Base-by-base conservation (phyloP, 2,888 invertebrate genomes). In the Callyntrura guangdongensis region DNA sequence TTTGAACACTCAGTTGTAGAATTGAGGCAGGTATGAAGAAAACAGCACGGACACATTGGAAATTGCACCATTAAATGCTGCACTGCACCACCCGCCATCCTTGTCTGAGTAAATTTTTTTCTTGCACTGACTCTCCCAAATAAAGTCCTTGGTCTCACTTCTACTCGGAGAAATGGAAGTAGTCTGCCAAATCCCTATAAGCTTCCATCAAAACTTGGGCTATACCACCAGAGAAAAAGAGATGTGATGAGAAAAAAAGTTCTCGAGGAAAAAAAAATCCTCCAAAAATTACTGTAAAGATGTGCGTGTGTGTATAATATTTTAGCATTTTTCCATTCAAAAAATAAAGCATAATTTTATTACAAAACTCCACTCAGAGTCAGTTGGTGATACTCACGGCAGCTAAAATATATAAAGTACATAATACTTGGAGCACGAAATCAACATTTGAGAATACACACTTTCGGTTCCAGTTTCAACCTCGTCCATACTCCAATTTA, bases 31-130 rank as follows among this genome's bases (percentile, higher is more conserved):
- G 22, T 53, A 61, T 67, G 27, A 67, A 27, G n/a, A 36, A 56
- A 56, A 9, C 25, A 59, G 20, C 53, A 49, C 22, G 12, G 49
- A 59, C 47, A 77, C 8, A 49, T 22, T 74, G 74, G 59, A 86
- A 86, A 79, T 64, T 79, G 86, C 79, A 79, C 59, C 86, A 86
- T 79, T 79, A 49, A 86, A 86, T 86, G 64, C 86, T 86, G 79
- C 86, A 79, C 86, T 67, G 86, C 86, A 74, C 74, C 74, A 86
- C 47, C 69, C 84, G 64, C 45, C 45, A 69, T 72, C 45, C 36
- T 17, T 72, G 8, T 72, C 9, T 17, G n/a, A 45, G n/a, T 45
- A 72, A n/a, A n/a, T n/a, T n/a, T 12, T 53, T 27, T 53, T 22
- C 22, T 22, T 53, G 36, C 74, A 74, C 47, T n/a, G 25, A 49